Base-by-base conservation (phyloP, 2,113 vertebrate genomes). In the Merops nubicus region DNA sequence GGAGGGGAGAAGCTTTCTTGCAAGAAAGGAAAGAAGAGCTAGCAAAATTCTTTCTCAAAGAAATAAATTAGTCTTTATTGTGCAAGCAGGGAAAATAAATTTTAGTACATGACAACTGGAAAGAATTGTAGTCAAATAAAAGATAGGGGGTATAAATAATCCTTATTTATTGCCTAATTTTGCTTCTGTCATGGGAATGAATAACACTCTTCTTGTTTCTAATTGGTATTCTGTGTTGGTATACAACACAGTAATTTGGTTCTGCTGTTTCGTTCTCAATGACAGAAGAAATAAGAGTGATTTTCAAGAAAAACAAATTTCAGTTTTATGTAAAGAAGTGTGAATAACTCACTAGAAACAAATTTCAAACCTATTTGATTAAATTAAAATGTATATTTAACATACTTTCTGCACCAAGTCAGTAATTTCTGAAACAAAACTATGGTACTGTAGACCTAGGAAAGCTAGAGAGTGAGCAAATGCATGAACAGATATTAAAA, bases 221-320 rank as follows among this genome's bases (percentile, higher is more conserved):
- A 94, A 91, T 91, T 96, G 72, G 57, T 88, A 93, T 95, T 95
- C 92, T 67, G 12, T 43, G 72, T 77, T 84, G 51, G 78, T 85
- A 31, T 47, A 29, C 72, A 91, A 36, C 42, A 74, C 56, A 59
- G 59, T 50, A 59, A 68, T 85, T 88, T 57, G 33, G 21, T 77
- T 95, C 88, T 79, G 40, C 31, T 62, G 43, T 50, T 96, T 86
- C 60, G 40, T 69, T 88, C 20, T 1, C 43, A 80, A 21, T 16
- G 34, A 69, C 59, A 56, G 67, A 72, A 36, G 51, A 75, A 93
- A 83, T 56, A 72, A 88, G 74, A 7, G 40, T 8, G n/a, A 78
- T 83, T 88, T 91, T 86, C 50, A 53, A 84, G 68, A 74, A 84
- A 93, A 95, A 19, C 2, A n/a, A 6, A 36, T 86, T 84, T 90